phyloP scores from a whole-genome alignment of 1,140 invertebrate species.

The Colletes gigas region DNA sequence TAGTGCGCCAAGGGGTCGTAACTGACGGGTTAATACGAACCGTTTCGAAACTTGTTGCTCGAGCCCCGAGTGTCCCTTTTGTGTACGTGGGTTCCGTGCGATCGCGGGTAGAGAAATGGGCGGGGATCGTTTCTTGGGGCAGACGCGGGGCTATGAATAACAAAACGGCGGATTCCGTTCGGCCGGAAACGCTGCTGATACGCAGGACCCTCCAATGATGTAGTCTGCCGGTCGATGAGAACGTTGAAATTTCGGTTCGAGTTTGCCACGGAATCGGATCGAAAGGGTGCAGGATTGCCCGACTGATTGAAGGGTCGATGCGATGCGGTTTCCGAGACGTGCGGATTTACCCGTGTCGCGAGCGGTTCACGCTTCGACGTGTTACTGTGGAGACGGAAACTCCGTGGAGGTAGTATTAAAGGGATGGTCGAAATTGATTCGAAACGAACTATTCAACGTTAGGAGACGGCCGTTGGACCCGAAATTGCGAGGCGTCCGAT shows the following conservation, averaged over 20 bases:
- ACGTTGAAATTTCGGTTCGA: constrained; percentile 3
- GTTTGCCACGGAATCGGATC: constrained; percentile 15
- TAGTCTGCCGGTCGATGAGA: neutral
- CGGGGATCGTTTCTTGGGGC: constrained; percentile 3
- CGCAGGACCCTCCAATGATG: neutral
- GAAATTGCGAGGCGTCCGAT: neutral
- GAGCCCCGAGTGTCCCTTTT: too few species aligned
- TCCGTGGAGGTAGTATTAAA: neutral
- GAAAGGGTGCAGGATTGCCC: constrained; percentile 6
- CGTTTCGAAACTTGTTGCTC: constrained; percentile 39
- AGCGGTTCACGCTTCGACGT: constrained; percentile 3
- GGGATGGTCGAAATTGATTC: neutral
- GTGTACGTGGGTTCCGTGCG: neutral
- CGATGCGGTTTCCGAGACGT: constrained; percentile 13
- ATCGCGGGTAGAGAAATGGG: constrained; percentile 13
- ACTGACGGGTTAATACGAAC: constrained; percentile 1
- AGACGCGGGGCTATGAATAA: constrained; percentile 7
- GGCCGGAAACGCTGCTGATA: constrained; percentile 4
- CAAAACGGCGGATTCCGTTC: constrained; percentile 21
- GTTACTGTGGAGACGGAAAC: neutral
- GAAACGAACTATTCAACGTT: neutral
- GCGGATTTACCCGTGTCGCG: neutral
- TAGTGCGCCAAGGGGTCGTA: neutral
- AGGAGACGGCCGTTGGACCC: neutral
- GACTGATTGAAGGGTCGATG: constrained; percentile 16